Evolutionary conservation across 2,888 invertebrate genomes (phyloP).

Genomic region (Cistogaster globosa): DNA sequence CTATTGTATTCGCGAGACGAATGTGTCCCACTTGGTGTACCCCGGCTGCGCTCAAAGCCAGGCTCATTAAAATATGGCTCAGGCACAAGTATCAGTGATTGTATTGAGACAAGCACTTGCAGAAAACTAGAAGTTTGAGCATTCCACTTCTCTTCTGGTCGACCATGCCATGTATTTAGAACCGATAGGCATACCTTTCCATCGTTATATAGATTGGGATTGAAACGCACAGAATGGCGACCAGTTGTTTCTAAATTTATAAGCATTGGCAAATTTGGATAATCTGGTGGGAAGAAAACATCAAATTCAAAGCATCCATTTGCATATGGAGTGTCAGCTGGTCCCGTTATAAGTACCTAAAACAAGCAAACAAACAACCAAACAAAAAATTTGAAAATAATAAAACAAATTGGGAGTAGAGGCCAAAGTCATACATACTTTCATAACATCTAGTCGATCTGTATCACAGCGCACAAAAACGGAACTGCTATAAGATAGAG

Average conservation of each 20-base stretch:
- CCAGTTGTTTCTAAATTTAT: slow-evolving; percentile 96
- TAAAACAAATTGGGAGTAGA: neutral
- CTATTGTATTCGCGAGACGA: slow-evolving; percentile 97
- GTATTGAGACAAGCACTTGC: slow-evolving; percentile 95
- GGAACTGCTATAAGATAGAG: slow-evolving; percentile 95
- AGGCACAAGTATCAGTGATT: slow-evolving; percentile 94
- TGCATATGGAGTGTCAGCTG: slow-evolving; percentile 95
- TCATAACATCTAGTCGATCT: slow-evolving; percentile 97
- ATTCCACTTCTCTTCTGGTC: slow-evolving; percentile 99
- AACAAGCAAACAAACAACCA: no score
- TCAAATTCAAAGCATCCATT: slow-evolving; percentile 96
- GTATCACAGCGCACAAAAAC: slow-evolving; percentile 98
- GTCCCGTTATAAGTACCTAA: slow-evolving; percentile 94
- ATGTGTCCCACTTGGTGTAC: slow-evolving; percentile 93
- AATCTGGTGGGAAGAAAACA: slow-evolving; percentile 94
- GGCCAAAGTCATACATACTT: slow-evolving; percentile 84
- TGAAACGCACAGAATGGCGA: slow-evolving; percentile 94
- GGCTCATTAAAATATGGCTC: slow-evolving; percentile 98
- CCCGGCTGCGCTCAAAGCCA: slow-evolving; percentile 95
- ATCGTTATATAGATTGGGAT: slow-evolving; percentile 97
- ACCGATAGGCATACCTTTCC: slow-evolving; percentile 98
- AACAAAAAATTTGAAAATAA: slow-evolving; percentile 1
- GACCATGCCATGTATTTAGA: slow-evolving; percentile 97
- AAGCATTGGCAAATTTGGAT: slow-evolving; percentile 93
- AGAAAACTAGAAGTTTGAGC: slow-evolving; percentile 97